Base-by-base conservation (phyloP, 2,797 vertebrate species). In the Avahi laniger region DNA sequence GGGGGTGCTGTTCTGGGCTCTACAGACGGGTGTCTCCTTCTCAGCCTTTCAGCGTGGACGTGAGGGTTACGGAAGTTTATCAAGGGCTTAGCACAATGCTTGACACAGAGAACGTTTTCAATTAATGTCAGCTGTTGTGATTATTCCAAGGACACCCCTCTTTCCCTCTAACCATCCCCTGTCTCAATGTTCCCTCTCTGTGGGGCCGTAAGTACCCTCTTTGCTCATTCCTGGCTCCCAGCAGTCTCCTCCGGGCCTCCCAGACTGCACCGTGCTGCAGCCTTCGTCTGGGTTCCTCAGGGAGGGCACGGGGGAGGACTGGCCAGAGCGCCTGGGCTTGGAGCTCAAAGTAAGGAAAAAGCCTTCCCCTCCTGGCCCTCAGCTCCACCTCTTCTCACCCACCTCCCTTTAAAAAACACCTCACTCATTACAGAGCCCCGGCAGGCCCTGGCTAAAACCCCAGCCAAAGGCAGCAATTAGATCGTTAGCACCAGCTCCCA, bases 381-480 rank as follows among this genome's bases (percentile, higher is more conserved):
- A 5, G 18, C 67, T 61, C 94, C 73, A 30, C 92, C 76, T 92
- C 91, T 96, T 81, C 88, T 93, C 76, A 46, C 88, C 69, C 81
- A 65, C 72, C 78, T 83, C 50, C 76, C 82, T 70, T 12, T n/a
- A 28, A 63, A 48, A 43, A 46, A 57, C 67, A 24, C 85, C 61
- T 61, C 7, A 30, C 94, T 98, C 94, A 96, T 97, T 97, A 97
- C 69, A 35, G 10, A 79, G 43, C 81, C 78, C 81, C 57, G 0
- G 69, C 80, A 59, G 80, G 78, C 86, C 89, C 85, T 7, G 67
- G 76, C 41, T 43, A 35, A 73, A 82, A 91, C 84, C 38, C 85
- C 8, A 28, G 33, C 33, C 78, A 43, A 94, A 96, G 92, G 86
- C 95, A 57, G 84, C 97, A 97, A 97, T 98, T 96, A 97, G 97